Conservation (phyloP, 2,888 invertebrate species). For the Gerris lacustris region DNA sequence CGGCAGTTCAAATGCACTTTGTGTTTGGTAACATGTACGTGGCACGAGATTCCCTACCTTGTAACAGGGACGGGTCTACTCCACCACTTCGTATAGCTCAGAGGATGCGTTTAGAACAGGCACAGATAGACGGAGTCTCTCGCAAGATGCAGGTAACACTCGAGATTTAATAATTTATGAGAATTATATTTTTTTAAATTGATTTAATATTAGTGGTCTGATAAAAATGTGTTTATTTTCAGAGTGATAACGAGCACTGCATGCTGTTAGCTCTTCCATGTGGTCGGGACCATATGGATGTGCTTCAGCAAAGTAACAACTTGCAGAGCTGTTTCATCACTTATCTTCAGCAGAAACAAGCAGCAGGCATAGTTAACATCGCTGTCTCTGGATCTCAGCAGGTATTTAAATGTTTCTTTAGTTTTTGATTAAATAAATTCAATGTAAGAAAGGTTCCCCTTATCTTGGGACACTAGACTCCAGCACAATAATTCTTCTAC, state of each 20-base stretch:
- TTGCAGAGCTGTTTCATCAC: conserved; percentile 86
- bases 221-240: conserved; percentile 25
- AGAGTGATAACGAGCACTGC: conserved; percentile 93
- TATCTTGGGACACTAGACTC: no score
- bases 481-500: no score
- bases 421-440: not conserved
- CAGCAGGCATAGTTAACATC: conserved; percentile 96
- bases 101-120: conserved; percentile 91
- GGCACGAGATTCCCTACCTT: conserved; percentile 76
- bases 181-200: not conserved
- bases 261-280: conserved; percentile 91
- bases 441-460: no score
- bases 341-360: conserved; percentile 91
- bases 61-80: conserved; percentile 68
- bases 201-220: no score
- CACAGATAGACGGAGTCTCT: conserved; percentile 90
- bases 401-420: conserved; percentile 38
- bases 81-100: conserved; percentile 87
- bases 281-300: conserved; percentile 87
- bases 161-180: conserved; percentile 25
- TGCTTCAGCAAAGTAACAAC: conserved; percentile 82
- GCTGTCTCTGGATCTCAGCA: conserved; percentile 79
- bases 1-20: conserved; percentile 97
- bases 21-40: conserved; percentile 87
- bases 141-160: conserved; percentile 79